Evolutionary conservation across 2,888 invertebrate genomes (phyloP), one percentile per base, ranked within the genome.

Genomic region (Mactromeris polynyma): DNA sequence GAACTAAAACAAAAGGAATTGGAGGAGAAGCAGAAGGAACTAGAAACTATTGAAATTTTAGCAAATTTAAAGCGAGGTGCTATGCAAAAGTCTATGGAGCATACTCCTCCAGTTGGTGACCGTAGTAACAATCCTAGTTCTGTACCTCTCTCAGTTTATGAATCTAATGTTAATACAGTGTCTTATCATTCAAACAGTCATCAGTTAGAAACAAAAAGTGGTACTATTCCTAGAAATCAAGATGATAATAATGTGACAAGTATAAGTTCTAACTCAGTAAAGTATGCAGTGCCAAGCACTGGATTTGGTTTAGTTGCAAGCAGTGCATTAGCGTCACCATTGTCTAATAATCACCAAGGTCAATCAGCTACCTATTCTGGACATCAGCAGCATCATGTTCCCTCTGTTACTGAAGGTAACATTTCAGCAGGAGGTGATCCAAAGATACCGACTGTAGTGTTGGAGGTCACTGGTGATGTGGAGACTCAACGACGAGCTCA

Each of bases 1-100:
- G 92, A 92, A 80, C 42, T 85, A 36, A 87, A 87, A 40, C 80
- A 88, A 33, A 86, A 86, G 77, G 90, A 90, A 46, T 46, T 73
- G n/a, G 92, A 92, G 82, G 90, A 90, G 38, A 85, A 89, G 19
- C 90, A 92, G 36, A 90, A 92, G 80, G 92, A 92, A 42, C 78
- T 92, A 31, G 92, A 92, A 78, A 92, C 92, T 21, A 92, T 92
- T 83, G 92, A 92, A 83, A 92, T 92, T 79, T 78, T 92, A 9
- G 89, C 92, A 46, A 90, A 89, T 54, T 81, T 92, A 38, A 88
- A 89, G 64, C 78, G 91, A 51, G 91, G 91, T 11, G 81, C 64
- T 14, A 69, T 87, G 81, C 87, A 90, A 42, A 85, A 83, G 17
- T 79, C 73, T 40, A 19, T 58, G 21, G 33, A 77, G 6, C 64